phyloP scores from a whole-genome alignment of 2,113 vertebrate species.

The Leptocoma aspasia region DNA sequence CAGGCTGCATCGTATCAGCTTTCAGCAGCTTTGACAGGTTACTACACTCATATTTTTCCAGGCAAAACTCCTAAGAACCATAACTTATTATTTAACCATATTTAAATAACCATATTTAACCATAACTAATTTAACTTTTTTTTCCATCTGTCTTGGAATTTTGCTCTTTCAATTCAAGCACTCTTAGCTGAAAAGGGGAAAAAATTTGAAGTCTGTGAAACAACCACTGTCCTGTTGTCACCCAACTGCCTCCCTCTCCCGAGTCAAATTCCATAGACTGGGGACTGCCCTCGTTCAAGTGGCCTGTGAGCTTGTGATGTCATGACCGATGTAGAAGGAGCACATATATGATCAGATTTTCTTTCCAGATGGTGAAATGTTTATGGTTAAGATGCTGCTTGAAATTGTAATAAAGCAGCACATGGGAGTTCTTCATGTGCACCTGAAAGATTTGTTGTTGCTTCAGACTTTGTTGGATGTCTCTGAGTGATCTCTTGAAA shows the following conservation, averaged over 20 bases:
- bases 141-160: not conserved
- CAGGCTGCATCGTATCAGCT: not conserved
- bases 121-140: not conserved
- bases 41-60: not conserved
- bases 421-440: not conserved
- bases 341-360: not conserved
- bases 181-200: not conserved
- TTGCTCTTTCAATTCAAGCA: not conserved
- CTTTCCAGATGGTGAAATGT: not conserved
- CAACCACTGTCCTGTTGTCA: not conserved
- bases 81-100: too few relatives aligned
- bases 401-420: not conserved
- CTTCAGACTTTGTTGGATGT: not conserved
- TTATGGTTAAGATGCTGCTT: not conserved
- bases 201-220: not conserved
- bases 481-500: not conserved
- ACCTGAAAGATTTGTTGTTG: not conserved
- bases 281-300: not conserved
- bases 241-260: not conserved
- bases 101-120: too few relatives aligned
- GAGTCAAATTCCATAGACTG: not conserved
- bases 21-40: not conserved
- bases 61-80: not conserved
- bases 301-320: not conserved
- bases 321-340: not conserved